Base-by-base conservation (phyloP, 1,140 invertebrate species). In the Solenopsis fugax region DNA sequence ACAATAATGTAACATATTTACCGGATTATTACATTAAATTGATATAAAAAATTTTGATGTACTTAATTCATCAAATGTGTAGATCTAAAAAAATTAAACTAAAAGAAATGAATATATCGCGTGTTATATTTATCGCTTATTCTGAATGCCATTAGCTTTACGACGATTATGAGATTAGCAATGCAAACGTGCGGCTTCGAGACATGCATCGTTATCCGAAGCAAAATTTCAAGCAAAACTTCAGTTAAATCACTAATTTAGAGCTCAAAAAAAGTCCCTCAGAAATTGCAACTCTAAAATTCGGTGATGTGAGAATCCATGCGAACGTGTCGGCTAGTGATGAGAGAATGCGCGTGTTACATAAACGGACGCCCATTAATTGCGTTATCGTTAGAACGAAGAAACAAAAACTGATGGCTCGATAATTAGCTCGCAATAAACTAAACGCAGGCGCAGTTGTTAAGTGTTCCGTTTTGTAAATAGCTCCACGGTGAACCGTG, bases 401-500 rank as follows among this genome's bases (percentile, higher is more conserved):
- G 41, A n/a, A 45, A 56, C 6, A 72, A 60, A 58, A 73, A 34
- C 54, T 29, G 80, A 84, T 9, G 69, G 24, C 69, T 84, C 69
- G 89, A 72, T 87, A 91, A 87, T 89, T 87, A 88, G 89, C 65
- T 86, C 54, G 54, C 80, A 52, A 84, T 73, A 87, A 89, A 71
- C 73, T 62, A 65, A 69, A 88, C 54, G 54, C 86, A 87, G 73
- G 45, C 85, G 60, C 82, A 91, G 85, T 88, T 71, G 82, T 88
- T 89, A 84, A 89, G 84, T 62, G 88, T 92, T 88, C 48, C 75
- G 76, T 91, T 92, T 92, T 92, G 90, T 92, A 92, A 92, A 92
- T 92, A 92, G 67, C 58, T 82, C 65, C 67, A 82, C 72, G 48
- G 37, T 64, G 77, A 64, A 85, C 12, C 65, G 72, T 58, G 82